phyloP scores from a whole-genome alignment of 2,888 invertebrate genomes.

The Macropis europaea region DNA sequence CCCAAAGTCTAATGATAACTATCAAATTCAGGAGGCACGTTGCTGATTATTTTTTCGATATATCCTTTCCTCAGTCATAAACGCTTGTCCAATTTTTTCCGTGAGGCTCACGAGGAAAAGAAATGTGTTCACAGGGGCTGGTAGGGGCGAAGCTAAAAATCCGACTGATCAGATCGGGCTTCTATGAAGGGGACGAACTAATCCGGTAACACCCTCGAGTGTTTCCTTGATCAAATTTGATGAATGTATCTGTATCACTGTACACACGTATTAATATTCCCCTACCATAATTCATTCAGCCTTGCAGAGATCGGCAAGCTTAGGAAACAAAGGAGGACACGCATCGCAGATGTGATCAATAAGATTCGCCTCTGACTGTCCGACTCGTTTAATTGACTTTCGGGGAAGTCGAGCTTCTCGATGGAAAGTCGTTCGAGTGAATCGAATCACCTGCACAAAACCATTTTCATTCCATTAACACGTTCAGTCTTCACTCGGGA shows the following conservation, averaged over 20 bases:
- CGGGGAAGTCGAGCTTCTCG: conserved; percentile 7
- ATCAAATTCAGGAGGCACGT: neutral
- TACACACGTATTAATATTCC: conserved; percentile 59
- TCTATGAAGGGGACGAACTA: conserved; percentile 43
- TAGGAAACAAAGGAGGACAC: conserved; percentile 52
- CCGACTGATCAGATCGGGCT: conserved; percentile 48
- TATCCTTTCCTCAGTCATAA: conserved; percentile 34
- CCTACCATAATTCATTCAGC: conserved; percentile 47
- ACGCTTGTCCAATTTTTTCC: conserved; percentile 42
- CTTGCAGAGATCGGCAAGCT: conserved; percentile 47
- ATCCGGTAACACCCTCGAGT: conserved; percentile 53
- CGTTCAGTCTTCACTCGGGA: neutral
- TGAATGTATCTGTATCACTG: conserved; percentile 55
- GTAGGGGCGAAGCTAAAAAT: conserved; percentile 36
- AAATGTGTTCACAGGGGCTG: neutral
- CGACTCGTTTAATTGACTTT: conserved; percentile 47
- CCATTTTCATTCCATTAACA: conserved; percentile 4
- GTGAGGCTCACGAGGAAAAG: neutral
- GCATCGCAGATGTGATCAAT: conserved; percentile 50
- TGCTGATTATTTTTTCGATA: conserved; percentile 30
- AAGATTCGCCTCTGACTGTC: conserved; percentile 34
- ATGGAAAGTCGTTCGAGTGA: neutral
- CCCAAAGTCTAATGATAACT: too few relatives aligned
- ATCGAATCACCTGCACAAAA: neutral
- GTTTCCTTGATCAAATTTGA: conserved; percentile 54